These are phyloP conservation scores for Zenarchopterus dispar DNA, from an alignment of 2,797 vertebrate genomes.

Conservation along the genomic window DNA sequence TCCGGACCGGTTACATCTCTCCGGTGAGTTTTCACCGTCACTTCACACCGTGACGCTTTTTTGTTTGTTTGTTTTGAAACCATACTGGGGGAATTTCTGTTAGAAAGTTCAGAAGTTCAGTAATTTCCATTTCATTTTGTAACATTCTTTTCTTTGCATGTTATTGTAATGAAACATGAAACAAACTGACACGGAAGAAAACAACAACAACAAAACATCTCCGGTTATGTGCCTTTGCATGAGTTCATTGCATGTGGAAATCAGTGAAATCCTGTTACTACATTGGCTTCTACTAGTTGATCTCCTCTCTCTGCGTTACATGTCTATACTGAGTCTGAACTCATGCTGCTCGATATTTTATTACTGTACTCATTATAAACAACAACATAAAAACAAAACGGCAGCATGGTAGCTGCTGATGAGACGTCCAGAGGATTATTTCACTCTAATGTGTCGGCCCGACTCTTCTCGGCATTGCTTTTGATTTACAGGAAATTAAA, in stretches of 20 bases:
- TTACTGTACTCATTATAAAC: conserved; percentile 21
- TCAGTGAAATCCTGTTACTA: conserved; percentile 59
- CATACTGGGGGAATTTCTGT: not conserved
- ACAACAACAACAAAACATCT: conserved; percentile 37
- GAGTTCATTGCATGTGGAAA: conserved; percentile 83
- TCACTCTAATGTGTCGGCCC: conserved; percentile 26
- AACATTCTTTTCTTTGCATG: conserved; percentile 85
- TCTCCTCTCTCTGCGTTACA: conserved; percentile 55
- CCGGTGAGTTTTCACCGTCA: conserved; percentile 74
- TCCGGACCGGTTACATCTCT: conserved; percentile 84
- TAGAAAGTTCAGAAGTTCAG: conserved; percentile 13
- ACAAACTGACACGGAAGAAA: conserved; percentile 68
- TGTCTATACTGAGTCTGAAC: conserved; percentile 49
- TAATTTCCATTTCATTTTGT: conserved; percentile 66
- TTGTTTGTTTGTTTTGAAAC: not conserved
- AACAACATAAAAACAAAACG: not conserved
- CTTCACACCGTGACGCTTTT: not conserved
- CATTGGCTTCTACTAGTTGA: conserved; percentile 67
- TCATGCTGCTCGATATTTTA: conserved; percentile 55
- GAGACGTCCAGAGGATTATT: conserved; percentile 40
- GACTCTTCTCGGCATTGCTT: not conserved
- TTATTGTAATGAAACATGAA: conserved; percentile 66
- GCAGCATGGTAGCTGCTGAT: conserved; percentile 19
- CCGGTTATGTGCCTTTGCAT: conserved; percentile 78
- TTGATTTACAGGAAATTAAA: no score